A percentile compares a stretch with the other conserved stretches of the same genome.
Conservation (phyloP, 2,888 invertebrate genomes). For the Eugnorisma glareosa region DNA sequence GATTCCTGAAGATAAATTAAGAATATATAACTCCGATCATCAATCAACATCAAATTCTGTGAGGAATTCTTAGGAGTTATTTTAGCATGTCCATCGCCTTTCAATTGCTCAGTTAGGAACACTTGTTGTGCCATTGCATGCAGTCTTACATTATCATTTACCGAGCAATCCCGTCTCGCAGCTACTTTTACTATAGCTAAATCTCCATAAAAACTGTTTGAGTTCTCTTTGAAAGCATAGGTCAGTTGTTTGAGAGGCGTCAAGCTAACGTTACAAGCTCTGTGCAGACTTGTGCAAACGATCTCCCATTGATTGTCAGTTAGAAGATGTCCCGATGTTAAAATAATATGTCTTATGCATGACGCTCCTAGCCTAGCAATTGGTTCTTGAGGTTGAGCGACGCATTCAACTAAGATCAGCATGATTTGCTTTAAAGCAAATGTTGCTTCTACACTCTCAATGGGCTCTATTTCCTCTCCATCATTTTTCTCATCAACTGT, state of each 20-base stretch:
- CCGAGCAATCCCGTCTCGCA: slow-evolving; percentile 96
- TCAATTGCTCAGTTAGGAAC: slow-evolving; percentile 91
- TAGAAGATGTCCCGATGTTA: slow-evolving; percentile 95
- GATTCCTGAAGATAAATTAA: slow-evolving; percentile 95
- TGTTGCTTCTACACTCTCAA: slow-evolving; percentile 91
- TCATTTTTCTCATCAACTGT: slow-evolving; percentile 84
- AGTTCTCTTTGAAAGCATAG: slow-evolving; percentile 96
- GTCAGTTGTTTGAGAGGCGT: slow-evolving; percentile 96
- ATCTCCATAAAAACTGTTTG: slow-evolving; percentile 98
- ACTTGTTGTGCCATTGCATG: slow-evolving; percentile 98
- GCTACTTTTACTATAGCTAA: slow-evolving; percentile 98
- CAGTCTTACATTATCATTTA: slow-evolving; percentile 95
- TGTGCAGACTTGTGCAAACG: slow-evolving; percentile 94
- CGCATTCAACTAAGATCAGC: slow-evolving; percentile 96
- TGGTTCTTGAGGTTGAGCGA: slow-evolving; percentile 96
- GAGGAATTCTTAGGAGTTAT: slow-evolving; percentile 81
- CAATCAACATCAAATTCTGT: slow-evolving; percentile 90
- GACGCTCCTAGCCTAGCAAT: slow-evolving; percentile 98
- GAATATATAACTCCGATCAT: slow-evolving; percentile 97
- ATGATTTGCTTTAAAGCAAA: slow-evolving; percentile 96
- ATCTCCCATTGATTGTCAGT: slow-evolving; percentile 97
- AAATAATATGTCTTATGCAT: slow-evolving; percentile 96
- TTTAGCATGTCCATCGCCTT: slow-evolving; percentile 82
- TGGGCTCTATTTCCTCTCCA: slow-evolving; percentile 85
- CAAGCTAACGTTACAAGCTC: slow-evolving; percentile 96